These are phyloP conservation scores for Musca domestica DNA, from an alignment of 1,140 invertebrate genomes.

Conservation along the genomic window DNA sequence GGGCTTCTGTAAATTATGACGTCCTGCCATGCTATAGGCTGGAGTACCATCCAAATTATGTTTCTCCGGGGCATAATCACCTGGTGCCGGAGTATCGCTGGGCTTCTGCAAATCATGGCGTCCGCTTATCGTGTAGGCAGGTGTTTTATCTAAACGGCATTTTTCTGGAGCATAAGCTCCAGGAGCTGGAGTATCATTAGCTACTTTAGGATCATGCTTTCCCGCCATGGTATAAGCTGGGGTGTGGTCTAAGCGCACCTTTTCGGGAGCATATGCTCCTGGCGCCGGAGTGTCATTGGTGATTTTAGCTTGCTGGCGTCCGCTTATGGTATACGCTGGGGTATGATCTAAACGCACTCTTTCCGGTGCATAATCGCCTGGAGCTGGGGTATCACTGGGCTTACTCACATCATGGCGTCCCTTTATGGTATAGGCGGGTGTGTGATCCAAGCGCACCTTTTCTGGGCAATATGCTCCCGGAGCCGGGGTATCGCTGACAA, in stretches of 20 bases:
- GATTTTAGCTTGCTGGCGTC: constrained; percentile 57
- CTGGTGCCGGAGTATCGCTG: constrained; percentile 64
- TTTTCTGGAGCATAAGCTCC: constrained; percentile 60
- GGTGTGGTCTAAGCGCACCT: constrained; percentile 60
- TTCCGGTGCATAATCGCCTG: constrained; percentile 77
- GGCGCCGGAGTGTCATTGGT: constrained; percentile 63
- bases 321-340: constrained; percentile 60
- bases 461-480: constrained; percentile 67
- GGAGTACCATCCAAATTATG: constrained; percentile 59
- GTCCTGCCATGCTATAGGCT: constrained; percentile 58
- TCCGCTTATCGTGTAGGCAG: constrained; percentile 61
- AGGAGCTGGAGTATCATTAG: constrained; percentile 57
- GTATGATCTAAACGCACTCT: constrained; percentile 61
- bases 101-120: constrained; percentile 58
- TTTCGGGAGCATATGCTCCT: constrained; percentile 65
- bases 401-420: constrained; percentile 59
- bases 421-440: constrained; percentile 61
- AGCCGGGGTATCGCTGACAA: constrained; percentile 61
- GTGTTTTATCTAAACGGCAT: constrained; percentile 50
- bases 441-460: constrained; percentile 61
- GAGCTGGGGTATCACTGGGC: constrained; percentile 61
- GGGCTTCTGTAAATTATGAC: constrained; percentile 52
- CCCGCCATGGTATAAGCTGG: constrained; percentile 62
- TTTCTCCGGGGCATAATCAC: constrained; percentile 76
- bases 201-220: constrained; percentile 58